Evolutionary conservation across 2,888 invertebrate genomes (phyloP).

Genomic region (Aphodius granarius): DNA sequence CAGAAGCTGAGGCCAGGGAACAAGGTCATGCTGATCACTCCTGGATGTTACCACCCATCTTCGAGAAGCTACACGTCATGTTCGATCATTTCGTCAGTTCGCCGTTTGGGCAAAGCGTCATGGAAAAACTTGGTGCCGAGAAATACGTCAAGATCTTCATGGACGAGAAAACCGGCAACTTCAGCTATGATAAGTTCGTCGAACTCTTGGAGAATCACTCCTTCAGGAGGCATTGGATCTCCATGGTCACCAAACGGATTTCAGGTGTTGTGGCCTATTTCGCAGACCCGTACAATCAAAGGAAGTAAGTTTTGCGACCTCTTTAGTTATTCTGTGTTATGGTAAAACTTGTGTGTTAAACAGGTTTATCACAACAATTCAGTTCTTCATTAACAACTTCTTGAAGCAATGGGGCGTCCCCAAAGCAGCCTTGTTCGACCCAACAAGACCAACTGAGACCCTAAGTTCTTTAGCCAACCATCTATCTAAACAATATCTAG

Average conservation of each 20-base stretch:
- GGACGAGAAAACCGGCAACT: constrained; percentile 64
- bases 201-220: constrained; percentile 80
- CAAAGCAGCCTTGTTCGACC: constrained; percentile 69
- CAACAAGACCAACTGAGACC: constrained; percentile 69
- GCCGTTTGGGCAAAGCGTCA: constrained; percentile 72
- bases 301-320: constrained; percentile 63
- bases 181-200: constrained; percentile 73
- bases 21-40: constrained; percentile 71
- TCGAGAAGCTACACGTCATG: constrained; percentile 70
- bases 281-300: constrained; percentile 75
- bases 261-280: constrained; percentile 74
- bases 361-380: constrained; percentile 70
- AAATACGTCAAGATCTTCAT: constrained; percentile 69
- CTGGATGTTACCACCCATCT: constrained; percentile 70
- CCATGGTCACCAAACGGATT: constrained; percentile 71
- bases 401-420: constrained; percentile 76
- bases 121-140: constrained; percentile 73
- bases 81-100: constrained; percentile 81
- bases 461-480: constrained; percentile 70
- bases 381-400: constrained; percentile 74
- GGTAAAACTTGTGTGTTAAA: too few species aligned
- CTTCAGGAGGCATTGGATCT: constrained; percentile 80
- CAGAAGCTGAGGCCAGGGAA: constrained; percentile 62
- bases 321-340: too few species aligned
- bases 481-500: constrained; percentile 69